These are phyloP conservation scores for Percopsis omiscomaycus DNA, from an alignment of 2,797 vertebrate genomes.

Conservation along the genomic window DNA sequence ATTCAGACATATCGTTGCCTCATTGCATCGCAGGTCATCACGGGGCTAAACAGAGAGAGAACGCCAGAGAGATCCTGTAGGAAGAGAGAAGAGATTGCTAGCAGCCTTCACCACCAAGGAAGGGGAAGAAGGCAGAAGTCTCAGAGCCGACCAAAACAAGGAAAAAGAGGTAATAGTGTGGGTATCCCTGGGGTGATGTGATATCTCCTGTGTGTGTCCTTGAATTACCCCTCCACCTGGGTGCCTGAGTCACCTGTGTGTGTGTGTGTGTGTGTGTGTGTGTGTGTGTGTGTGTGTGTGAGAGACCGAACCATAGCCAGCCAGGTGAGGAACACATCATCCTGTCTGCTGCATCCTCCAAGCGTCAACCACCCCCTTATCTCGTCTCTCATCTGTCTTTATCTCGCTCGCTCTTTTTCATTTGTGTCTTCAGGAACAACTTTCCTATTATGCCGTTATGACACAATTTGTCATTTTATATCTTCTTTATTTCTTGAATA, in stretches of 20 bases:
- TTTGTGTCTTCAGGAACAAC: too few relatives aligned
- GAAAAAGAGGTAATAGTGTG: conserved; percentile 48
- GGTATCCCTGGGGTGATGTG: conserved; percentile 12
- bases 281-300: conserved; percentile 15
- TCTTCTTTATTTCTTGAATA: too few relatives aligned
- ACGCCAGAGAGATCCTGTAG: too few relatives aligned
- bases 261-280: conserved; percentile 45
- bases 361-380: not conserved
- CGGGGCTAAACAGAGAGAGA: too few relatives aligned
- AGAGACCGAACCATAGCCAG: not conserved
- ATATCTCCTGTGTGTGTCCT: conserved; percentile 28
- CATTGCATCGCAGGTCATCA: too few relatives aligned
- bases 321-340: not conserved
- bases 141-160: conserved; percentile 18
- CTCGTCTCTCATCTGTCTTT: too few relatives aligned
- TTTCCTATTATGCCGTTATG: too few relatives aligned
- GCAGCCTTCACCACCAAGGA: too few relatives aligned
- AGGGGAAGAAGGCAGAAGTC: conserved; percentile 25
- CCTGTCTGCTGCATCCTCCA: not conserved
- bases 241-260: conserved; percentile 41
- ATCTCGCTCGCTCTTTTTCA: too few relatives aligned
- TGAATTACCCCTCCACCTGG: conserved; percentile 42
- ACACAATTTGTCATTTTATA: too few relatives aligned
- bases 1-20: too few relatives aligned
- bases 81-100: too few relatives aligned